Evolutionary conservation across 2,888 invertebrate genomes (phyloP).

Genomic region (Sepioteuthis lessoniana): DNA sequence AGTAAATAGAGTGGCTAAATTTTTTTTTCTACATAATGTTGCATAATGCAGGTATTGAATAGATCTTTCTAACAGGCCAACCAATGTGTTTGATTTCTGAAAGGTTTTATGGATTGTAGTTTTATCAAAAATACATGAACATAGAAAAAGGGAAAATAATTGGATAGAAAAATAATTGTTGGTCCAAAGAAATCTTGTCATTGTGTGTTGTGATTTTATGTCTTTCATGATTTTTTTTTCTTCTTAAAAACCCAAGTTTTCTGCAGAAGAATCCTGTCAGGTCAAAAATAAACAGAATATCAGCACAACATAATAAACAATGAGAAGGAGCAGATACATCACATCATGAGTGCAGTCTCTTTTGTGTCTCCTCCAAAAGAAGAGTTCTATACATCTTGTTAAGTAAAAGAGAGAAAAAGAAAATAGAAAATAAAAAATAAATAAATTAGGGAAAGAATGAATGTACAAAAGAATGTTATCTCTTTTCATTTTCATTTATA

Average conservation of each 20-base stretch:
- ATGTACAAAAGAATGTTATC: not conserved
- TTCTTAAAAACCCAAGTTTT: not conserved
- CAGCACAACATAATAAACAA: not conserved
- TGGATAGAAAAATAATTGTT: not conserved
- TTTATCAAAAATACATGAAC: not conserved
- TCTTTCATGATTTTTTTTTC: not conserved
- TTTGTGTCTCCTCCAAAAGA: slow-evolving; percentile 12
- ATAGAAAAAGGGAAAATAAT: not conserved
- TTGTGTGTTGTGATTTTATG: slow-evolving; percentile 1
- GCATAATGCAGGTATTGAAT: too few relatives aligned
- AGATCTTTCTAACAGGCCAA: too few relatives aligned
- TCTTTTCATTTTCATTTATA: not conserved
- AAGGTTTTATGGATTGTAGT: not conserved
- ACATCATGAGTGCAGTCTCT: not conserved
- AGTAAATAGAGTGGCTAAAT: too few relatives aligned
- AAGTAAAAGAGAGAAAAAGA: not conserved
- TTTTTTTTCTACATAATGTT: too few relatives aligned
- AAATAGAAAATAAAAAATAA: not conserved
- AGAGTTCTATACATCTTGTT: slow-evolving; percentile 8
- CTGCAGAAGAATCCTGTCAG: not conserved
- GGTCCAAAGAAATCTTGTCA: not conserved
- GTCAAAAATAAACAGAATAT: not conserved
- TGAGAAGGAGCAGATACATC: not conserved
- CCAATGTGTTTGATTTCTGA: too few relatives aligned
- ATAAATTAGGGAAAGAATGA: not conserved